These are phyloP conservation scores for Archivesica marissinica DNA, from an alignment of 1,140 invertebrate species.

Conservation along the genomic window DNA sequence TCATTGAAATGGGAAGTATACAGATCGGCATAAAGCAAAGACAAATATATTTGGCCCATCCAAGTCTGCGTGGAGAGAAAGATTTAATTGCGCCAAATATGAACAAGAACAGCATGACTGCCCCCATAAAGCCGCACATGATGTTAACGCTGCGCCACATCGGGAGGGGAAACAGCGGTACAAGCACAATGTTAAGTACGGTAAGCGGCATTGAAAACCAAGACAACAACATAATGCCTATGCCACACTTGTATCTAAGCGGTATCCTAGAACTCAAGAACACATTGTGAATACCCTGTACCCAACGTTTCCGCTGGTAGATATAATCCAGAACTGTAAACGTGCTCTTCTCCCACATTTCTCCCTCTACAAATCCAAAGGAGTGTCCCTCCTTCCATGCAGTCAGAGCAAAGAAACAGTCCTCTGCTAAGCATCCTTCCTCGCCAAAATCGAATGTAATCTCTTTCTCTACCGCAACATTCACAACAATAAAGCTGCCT, in stretches of 20 bases:
- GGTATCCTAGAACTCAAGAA: slow-evolving; percentile 95
- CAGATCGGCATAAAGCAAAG: slow-evolving; percentile 83
- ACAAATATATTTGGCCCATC: slow-evolving; percentile 90
- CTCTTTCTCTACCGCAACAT: slow-evolving; percentile 93
- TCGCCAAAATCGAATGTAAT: slow-evolving; percentile 98
- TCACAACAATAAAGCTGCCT: slow-evolving; percentile 85
- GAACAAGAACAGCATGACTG: slow-evolving; percentile 97
- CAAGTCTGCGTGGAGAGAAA: slow-evolving; percentile 94
- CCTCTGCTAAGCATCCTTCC: slow-evolving; percentile 97
- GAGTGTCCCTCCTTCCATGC: slow-evolving; percentile 87
- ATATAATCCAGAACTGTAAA: slow-evolving; percentile 97
- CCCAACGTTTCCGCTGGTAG: slow-evolving; percentile 97
- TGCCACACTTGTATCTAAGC: slow-evolving; percentile 91
- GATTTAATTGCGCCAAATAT: slow-evolving; percentile 98
- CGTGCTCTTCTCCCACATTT: slow-evolving; percentile 99
- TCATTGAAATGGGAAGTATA: slow-evolving; percentile 64
- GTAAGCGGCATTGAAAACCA: slow-evolving; percentile 98
- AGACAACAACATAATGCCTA: slow-evolving; percentile 96
- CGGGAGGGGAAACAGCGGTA: slow-evolving; percentile 93
- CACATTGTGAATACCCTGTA: slow-evolving; percentile 97
- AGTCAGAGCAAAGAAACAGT: slow-evolving; percentile 98
- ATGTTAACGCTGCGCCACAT: slow-evolving; percentile 91
- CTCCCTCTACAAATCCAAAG: slow-evolving; percentile 85
- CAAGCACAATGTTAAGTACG: slow-evolving; percentile 94
- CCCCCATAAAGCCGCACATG: slow-evolving; percentile 94